phyloP scores from a whole-genome alignment of 1,140 invertebrate genomes.

The Druon quercuslanigerum region DNA sequence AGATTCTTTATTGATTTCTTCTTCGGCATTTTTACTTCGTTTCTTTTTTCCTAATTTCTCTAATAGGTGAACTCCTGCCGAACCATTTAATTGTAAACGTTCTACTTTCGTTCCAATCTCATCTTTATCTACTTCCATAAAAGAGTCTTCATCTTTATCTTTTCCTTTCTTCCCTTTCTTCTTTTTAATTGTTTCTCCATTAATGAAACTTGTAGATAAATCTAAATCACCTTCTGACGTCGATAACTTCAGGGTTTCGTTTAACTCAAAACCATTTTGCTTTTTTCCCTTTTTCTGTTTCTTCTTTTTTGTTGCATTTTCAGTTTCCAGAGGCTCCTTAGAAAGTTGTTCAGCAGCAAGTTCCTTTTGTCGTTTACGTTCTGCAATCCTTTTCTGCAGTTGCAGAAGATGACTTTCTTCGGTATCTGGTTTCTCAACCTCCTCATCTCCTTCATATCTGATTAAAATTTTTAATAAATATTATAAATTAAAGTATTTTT shows the following conservation, averaged over 20 bases:
- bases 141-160: slow-evolving; percentile 36
- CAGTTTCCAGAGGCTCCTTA: slow-evolving; percentile 2
- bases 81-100: neutral
- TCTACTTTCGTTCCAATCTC: slow-evolving; percentile 5
- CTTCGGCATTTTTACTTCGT: slow-evolving; percentile 11
- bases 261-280: neutral
- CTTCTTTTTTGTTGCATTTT: slow-evolving; percentile 50
- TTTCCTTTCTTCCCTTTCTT: slow-evolving; percentile 50
- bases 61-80: neutral
- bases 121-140: slow-evolving; percentile 18
- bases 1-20: slow-evolving; percentile 44
- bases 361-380: slow-evolving; percentile 72
- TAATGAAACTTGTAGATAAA: neutral
- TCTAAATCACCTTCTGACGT: neutral
- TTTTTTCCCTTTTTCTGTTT: neutral
- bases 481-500: slow-evolving; percentile 25
- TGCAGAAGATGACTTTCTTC: slow-evolving; percentile 78
- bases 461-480: slow-evolving; percentile 6
- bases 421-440: slow-evolving; percentile 63
- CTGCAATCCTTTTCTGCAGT: slow-evolving; percentile 78
- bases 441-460: slow-evolving; percentile 74
- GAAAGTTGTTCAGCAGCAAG: slow-evolving; percentile 30
- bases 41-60: slow-evolving; percentile 18
- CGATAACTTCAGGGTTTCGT: neutral
- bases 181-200: neutral